Evolutionary conservation across 2,113 vertebrate species (phyloP).

Genomic region (Prinia subflava): DNA sequence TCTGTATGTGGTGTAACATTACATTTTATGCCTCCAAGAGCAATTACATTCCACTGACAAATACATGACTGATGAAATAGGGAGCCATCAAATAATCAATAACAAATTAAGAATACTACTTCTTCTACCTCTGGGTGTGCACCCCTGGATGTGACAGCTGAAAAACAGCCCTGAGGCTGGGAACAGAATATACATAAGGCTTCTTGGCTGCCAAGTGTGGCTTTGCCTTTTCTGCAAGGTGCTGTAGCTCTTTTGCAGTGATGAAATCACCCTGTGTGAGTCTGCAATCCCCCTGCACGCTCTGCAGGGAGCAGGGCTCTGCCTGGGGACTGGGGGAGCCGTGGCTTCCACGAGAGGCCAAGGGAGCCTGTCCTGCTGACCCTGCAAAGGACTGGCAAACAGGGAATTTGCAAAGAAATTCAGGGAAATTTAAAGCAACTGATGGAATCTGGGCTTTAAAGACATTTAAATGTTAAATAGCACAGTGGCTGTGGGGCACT

Average conservation of each 20-base stretch:
- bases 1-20: neutral
- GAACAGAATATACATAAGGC: rapidly evolving
- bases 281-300: neutral
- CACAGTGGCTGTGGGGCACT: neutral
- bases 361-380: neutral
- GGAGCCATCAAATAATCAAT: neutral
- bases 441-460: neutral
- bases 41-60: neutral
- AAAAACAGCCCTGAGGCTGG: neutral
- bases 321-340: neutral
- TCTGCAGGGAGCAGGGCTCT: neutral
- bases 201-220: neutral
- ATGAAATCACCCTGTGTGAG: neutral
- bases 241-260: neutral
- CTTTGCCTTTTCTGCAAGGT: neutral
- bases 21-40: neutral
- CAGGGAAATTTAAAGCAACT: neutral
- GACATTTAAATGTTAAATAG: neutral
- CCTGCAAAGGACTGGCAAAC: neutral
- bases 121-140: neutral
- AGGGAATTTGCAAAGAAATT: neutral
- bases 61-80: neutral
- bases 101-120: neutral
- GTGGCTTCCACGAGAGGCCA: rapidly evolving
- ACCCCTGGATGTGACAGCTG: neutral